These are phyloP conservation scores for Betta splendens DNA, from an alignment of 2,797 vertebrate genomes.

Conservation along the genomic window DNA sequence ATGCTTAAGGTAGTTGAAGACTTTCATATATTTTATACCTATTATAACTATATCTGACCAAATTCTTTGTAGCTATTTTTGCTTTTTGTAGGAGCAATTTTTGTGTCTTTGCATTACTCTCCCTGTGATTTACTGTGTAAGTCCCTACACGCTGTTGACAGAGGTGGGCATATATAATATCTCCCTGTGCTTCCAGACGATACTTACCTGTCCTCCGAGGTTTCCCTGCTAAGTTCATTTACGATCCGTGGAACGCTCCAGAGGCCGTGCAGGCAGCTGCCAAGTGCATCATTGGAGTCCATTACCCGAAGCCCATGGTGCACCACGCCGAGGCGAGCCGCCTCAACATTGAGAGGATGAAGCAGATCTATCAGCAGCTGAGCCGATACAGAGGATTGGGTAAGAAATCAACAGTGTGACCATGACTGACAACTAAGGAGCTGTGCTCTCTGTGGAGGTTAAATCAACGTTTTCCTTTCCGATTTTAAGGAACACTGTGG, in stretches of 20 bases:
- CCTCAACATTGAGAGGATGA: slow-evolving; percentile 86
- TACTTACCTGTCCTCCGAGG: slow-evolving; percentile 84
- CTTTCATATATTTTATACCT: background rate
- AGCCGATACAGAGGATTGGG: slow-evolving; percentile 82
- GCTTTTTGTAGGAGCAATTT: background rate
- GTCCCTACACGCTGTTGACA: slow-evolving; percentile 6
- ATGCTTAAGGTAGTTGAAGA: background rate
- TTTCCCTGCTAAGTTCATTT: slow-evolving; percentile 84
- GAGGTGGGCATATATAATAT: slow-evolving; percentile 67
- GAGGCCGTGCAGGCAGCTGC: slow-evolving; percentile 78
- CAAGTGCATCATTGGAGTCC: slow-evolving; percentile 79
- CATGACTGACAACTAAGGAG: background rate
- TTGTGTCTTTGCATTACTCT: slow-evolving; percentile 4
- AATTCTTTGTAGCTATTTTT: background rate
- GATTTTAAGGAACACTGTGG: no score
- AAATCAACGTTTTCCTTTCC: no score
- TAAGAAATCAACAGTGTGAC: slow-evolving; percentile 39
- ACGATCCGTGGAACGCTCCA: slow-evolving; percentile 84
- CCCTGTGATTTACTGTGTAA: background rate
- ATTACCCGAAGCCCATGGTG: slow-evolving; percentile 85
- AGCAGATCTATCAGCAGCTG: slow-evolving; percentile 86
- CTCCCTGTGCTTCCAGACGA: slow-evolving; percentile 78
- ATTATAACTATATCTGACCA: background rate
- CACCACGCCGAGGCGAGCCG: slow-evolving; percentile 83
- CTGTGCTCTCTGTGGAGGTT: no score